Base-by-base conservation (phyloP, 2,113 vertebrate genomes). In the Antechinus stuartii region DNA sequence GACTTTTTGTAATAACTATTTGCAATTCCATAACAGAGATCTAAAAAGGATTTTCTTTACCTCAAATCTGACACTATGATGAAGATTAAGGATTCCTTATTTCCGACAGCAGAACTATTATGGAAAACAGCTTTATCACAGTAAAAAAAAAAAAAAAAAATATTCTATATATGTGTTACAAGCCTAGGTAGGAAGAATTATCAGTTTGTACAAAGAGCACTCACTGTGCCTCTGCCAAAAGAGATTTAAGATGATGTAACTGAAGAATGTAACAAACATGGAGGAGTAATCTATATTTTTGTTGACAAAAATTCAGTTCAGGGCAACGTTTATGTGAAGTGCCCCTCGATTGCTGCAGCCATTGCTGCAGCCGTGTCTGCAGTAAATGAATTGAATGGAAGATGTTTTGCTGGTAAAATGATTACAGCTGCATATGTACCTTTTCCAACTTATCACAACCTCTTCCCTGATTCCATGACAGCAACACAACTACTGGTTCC, bases 191-290 rank as follows among this genome's bases (percentile, higher is more conserved):
- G 68, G 19, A 19, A 84, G 16, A 84, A 84, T 22, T 84, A 84
- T n/a, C 10, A 84, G 1, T 84, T 42, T 84, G 68, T 84, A 19
- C 1, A 42, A 84, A 84, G 35, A 42, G 68, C 16, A n/a, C 16
- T 47, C 35, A 76, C 49, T 49, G 7, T 49, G 49, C 49, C 49
- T 49, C 7, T 49, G 49, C 49, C 49, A 49, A 49, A 49, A 49
- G 99, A 99, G 96, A 99, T 99, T 97, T 99, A 99, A 96, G 99
- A 99, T 97, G 99, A 99, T 98, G 99, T 99, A 57, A 99, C 99
- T 95, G 99, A 99, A 97, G 99, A 99, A 98, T 99, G 99, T 98
- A 99, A 99, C 99, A 99, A 99, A 98, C 99, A 99, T 2, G 99
- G 99, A 92, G 99, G 99, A 96, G 99, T 99, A 57, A 99, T 99